phyloP scores from a whole-genome alignment of 2,888 invertebrate species.

The Acronicta psi region DNA sequence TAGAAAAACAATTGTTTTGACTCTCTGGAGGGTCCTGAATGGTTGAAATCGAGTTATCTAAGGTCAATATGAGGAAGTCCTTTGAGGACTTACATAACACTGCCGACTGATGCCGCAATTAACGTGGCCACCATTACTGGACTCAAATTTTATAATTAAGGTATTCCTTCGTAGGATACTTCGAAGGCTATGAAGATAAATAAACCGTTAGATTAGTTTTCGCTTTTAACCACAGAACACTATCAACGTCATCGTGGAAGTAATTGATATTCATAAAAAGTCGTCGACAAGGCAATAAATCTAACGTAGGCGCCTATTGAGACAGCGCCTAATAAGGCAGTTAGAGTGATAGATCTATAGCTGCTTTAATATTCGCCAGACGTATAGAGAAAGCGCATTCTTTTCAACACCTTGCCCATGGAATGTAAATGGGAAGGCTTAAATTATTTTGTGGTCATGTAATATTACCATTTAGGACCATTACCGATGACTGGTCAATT shows the following conservation, averaged over 20 bases:
- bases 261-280: constrained; percentile 38
- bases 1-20: too few relatives aligned
- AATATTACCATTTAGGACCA: constrained; percentile 2
- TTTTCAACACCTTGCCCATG: constrained; percentile 47
- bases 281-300: constrained; percentile 28
- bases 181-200: not conserved
- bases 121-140: too few relatives aligned
- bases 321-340: constrained; percentile 39
- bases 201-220: not conserved
- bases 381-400: constrained; percentile 57
- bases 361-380: constrained; percentile 46
- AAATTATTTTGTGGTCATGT: constrained; percentile 25
- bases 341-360: constrained; percentile 46
- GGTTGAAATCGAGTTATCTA: too few relatives aligned
- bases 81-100: too few relatives aligned
- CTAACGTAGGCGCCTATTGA: constrained; percentile 22
- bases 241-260: constrained; percentile 20
- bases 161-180: not conserved
- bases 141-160: too few relatives aligned
- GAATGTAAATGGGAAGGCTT: constrained; percentile 43
- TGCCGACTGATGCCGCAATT: too few relatives aligned
- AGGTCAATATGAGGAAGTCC: too few relatives aligned
- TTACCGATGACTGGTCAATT: not conserved
- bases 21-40: too few relatives aligned
- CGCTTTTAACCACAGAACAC: constrained; percentile 3